Evolutionary conservation across 2,113 vertebrate genomes (phyloP).

Genomic region (Megalops atlanticus): DNA sequence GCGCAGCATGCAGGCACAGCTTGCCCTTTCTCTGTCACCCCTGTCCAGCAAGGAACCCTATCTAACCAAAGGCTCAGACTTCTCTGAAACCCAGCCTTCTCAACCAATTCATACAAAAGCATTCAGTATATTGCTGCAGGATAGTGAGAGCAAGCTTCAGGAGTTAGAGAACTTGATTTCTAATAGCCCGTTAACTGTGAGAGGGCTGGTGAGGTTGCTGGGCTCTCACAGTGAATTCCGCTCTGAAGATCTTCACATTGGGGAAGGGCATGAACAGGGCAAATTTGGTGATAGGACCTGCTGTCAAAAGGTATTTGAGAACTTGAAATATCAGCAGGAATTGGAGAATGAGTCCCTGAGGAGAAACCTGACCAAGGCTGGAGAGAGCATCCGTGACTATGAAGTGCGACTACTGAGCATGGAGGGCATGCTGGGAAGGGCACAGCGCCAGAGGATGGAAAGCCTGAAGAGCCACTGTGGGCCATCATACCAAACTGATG

Average conservation of each 20-base stretch:
- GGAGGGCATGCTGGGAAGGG: slow-evolving; percentile 67
- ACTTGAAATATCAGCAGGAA: slow-evolving; percentile 68
- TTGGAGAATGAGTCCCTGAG: slow-evolving; percentile 66
- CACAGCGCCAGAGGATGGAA: slow-evolving; percentile 63
- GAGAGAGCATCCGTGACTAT: slow-evolving; percentile 68
- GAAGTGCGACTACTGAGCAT: slow-evolving; percentile 69
- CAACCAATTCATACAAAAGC: slow-evolving; percentile 57
- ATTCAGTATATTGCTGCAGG: slow-evolving; percentile 59
- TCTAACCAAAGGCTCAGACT: slow-evolving; percentile 57
- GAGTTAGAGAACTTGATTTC: slow-evolving; percentile 64
- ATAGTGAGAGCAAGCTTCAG: slow-evolving; percentile 62
- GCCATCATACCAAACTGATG: slow-evolving; percentile 56
- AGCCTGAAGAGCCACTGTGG: slow-evolving; percentile 46
- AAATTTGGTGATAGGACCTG: slow-evolving; percentile 32
- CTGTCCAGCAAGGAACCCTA: slow-evolving; percentile 64
- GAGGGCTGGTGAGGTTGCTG: slow-evolving; percentile 59
- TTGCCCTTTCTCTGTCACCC: slow-evolving; percentile 75
- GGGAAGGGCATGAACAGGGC: slow-evolving; percentile 46
- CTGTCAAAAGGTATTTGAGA: slow-evolving; percentile 64
- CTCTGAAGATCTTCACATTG: slow-evolving; percentile 37
- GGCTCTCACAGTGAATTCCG: slow-evolving; percentile 48
- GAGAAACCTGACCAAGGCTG: slow-evolving; percentile 65
- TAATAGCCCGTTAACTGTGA: slow-evolving; percentile 60
- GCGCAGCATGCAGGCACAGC: slow-evolving; percentile 79
- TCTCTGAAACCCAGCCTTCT: slow-evolving; percentile 52